Evolutionary conservation across 1,140 invertebrate species (phyloP).

Genomic region (Araneus ventricosus): DNA sequence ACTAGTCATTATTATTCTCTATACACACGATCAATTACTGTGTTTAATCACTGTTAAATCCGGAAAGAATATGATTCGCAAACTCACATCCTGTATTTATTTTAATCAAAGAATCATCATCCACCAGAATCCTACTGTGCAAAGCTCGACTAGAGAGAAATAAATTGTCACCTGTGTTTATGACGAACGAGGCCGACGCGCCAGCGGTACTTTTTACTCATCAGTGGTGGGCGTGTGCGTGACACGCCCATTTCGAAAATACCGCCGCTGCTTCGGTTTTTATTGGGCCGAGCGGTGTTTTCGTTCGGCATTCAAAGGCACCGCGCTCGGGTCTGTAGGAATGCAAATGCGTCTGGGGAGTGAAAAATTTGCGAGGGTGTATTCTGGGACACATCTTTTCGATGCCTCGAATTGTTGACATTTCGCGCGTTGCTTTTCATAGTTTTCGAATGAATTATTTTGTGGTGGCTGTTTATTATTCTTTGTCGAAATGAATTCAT

Average conservation of each 20-base stretch:
- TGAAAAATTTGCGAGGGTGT: not conserved
- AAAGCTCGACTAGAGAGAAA: too few relatives aligned
- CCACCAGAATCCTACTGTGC: too few relatives aligned
- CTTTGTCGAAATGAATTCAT: too few relatives aligned
- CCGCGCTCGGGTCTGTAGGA: not conserved
- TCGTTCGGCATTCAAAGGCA: not conserved
- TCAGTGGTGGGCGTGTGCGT: not conserved
- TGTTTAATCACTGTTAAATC: too few relatives aligned
- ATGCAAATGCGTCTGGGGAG: constrained; percentile 1
- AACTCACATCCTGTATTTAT: too few relatives aligned
- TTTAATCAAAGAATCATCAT: too few relatives aligned
- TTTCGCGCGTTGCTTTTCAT: not conserved
- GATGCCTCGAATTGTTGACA: not conserved
- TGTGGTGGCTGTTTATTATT: too few relatives aligned
- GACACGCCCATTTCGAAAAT: not conserved
- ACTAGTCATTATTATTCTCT: too few relatives aligned
- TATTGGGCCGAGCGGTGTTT: constrained; percentile 11
- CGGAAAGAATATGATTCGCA: too few relatives aligned
- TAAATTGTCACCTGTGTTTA: not conserved
- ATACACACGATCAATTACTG: too few relatives aligned
- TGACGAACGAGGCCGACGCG: not conserved
- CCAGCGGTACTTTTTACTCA: constrained; percentile 8
- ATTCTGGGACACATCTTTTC: not conserved
- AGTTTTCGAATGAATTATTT: too few relatives aligned
- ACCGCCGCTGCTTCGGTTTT: not conserved